Percentiles rank a stretch among this genome's conserved stretches.
Conservation (phyloP, 2,888 invertebrate species). For the Mesochorus sp. region DNA sequence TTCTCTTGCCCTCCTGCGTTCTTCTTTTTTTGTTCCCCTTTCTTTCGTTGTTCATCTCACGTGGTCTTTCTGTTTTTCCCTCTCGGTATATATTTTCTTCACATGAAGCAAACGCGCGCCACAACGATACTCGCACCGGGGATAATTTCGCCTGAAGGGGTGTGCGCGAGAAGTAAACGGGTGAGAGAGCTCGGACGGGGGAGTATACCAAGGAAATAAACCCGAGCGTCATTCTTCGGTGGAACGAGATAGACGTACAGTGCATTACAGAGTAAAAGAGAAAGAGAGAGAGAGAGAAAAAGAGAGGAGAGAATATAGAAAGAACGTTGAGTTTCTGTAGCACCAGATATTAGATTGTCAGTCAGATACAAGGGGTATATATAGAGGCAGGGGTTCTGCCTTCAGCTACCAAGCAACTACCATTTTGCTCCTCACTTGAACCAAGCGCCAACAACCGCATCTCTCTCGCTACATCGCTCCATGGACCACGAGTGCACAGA, state of each 20-base stretch:
- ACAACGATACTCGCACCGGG: constrained; percentile 38
- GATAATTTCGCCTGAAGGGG: constrained; percentile 50
- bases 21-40: neutral
- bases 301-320: constrained; percentile 30
- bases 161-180: constrained; percentile 41
- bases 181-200: constrained; percentile 38
- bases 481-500: constrained; percentile 41
- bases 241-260: constrained; percentile 37
- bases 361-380: constrained; percentile 64
- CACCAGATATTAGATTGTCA: constrained; percentile 70
- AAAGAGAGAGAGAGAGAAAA: constrained; percentile 10
- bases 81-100: neutral
- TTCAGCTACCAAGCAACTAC: constrained; percentile 69
- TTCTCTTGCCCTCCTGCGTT: constrained; percentile 39
- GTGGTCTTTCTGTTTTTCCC: constrained; percentile 34
- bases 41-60: constrained; percentile 13
- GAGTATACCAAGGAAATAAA: constrained; percentile 65
- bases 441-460: constrained; percentile 62
- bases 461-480: constrained; percentile 51
- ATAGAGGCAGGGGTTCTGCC: constrained; percentile 54
- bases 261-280: neutral
- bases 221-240: constrained; percentile 66
- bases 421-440: constrained; percentile 69
- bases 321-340: constrained; percentile 46
- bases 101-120: constrained; percentile 29